These are phyloP conservation scores for Helicoverpa assulta DNA, from an alignment of 2,888 invertebrate species.

Conservation along the genomic window DNA sequence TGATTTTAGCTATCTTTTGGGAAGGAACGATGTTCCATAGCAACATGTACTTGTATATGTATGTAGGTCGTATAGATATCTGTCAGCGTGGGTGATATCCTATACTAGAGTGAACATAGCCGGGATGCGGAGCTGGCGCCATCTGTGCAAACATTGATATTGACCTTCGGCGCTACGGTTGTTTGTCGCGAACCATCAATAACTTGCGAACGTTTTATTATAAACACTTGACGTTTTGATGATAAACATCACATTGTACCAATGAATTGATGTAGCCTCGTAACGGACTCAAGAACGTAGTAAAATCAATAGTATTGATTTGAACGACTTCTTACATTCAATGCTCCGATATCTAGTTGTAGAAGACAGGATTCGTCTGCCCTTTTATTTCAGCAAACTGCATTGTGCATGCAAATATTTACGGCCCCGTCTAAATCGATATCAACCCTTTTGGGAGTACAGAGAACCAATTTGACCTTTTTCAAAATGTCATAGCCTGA, in stretches of 20 bases:
- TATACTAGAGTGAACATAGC: constrained; percentile 37
- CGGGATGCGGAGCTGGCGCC: constrained; percentile 58
- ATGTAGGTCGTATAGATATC: constrained; percentile 29
- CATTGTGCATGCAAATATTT: constrained; percentile 20
- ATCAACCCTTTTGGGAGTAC: neutral
- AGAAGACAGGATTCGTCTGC: constrained; percentile 2
- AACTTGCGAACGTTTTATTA: constrained; percentile 54
- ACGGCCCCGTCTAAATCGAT: constrained; percentile 20
- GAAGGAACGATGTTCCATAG: constrained; percentile 5
- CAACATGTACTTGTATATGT: constrained; percentile 3
- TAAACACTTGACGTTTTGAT: constrained; percentile 58
- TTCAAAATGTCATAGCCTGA: constrained; percentile 35
- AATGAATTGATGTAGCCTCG: constrained; percentile 12
- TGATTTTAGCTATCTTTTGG: constrained; percentile 17
- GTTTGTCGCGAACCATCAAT: constrained; percentile 54
- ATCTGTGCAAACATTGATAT: constrained; percentile 73
- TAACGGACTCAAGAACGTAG: neutral
- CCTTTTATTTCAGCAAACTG: constrained; percentile 23
- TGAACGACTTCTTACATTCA: constrained; percentile 16
- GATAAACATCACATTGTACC: constrained; percentile 35
- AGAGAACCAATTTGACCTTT: constrained; percentile 22
- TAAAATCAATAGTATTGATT: constrained; percentile 49
- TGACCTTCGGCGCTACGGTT: constrained; percentile 69
- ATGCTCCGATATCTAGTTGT: constrained; percentile 11
- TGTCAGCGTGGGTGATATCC: constrained; percentile 31